These are phyloP conservation scores for Atta cephalotes DNA, from an alignment of 1,140 invertebrate species.

Conservation along the genomic window DNA sequence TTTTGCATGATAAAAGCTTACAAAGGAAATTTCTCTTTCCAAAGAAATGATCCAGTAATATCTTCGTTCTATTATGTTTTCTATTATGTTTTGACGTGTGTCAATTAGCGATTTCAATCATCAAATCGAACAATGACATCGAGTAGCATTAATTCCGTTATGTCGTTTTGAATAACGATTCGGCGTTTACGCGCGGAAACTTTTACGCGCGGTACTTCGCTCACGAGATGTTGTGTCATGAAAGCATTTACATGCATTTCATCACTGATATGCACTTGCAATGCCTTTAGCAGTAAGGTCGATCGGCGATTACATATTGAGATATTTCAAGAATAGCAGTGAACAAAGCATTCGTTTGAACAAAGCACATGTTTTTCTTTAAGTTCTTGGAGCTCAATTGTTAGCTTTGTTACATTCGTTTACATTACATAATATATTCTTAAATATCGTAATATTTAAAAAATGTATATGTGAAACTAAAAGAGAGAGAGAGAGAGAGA, in stretches of 20 bases:
- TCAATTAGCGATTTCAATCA: slow-evolving; percentile 61
- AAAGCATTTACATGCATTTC: slow-evolving; percentile 41
- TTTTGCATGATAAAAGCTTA: slow-evolving; percentile 51
- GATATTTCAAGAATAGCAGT: background rate
- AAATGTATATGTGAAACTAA: background rate
- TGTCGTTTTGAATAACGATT: background rate
- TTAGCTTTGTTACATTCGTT: background rate
- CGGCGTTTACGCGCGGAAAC: too few species aligned
- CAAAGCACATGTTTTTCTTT: background rate
- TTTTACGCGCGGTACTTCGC: too few species aligned
- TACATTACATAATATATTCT: background rate
- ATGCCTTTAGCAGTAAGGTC: slow-evolving; percentile 5
- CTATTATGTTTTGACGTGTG: slow-evolving; percentile 3
- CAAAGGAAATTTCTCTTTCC: slow-evolving; percentile 59
- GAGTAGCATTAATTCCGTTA: background rate
- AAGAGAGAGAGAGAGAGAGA: too few species aligned
- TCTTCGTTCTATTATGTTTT: background rate
- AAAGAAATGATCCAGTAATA: slow-evolving; percentile 30
- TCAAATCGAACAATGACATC: background rate
- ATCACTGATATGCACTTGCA: slow-evolving; percentile 10
- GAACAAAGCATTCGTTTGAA: background rate
- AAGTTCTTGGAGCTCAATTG: background rate
- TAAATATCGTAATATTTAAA: background rate
- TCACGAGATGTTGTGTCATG: background rate
- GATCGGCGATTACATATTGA: background rate